A percentile compares a stretch with the other conserved stretches of the same genome.
Evolutionary conservation across 2,797 vertebrate genomes (phyloP).

Genomic region (Periparus ater): DNA sequence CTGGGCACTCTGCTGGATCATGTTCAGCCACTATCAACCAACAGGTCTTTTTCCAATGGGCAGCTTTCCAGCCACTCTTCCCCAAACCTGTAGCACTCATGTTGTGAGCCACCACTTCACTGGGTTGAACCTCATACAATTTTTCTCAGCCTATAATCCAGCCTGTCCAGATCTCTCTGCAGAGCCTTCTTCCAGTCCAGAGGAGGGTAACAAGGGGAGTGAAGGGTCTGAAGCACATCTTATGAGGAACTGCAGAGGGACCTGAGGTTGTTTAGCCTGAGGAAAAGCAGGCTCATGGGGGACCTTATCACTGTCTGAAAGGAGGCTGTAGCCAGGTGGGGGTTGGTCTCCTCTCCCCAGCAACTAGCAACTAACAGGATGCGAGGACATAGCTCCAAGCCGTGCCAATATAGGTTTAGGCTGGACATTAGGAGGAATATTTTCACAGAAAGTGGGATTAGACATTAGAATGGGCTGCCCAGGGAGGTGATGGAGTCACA

Average conservation of each 20-base stretch:
- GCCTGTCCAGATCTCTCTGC: background rate
- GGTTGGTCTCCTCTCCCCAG: background rate
- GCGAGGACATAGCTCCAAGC: background rate
- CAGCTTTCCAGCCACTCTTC: background rate
- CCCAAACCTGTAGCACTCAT: background rate
- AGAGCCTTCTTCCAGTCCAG: background rate
- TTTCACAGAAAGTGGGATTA: background rate
- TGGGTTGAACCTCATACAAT: accelerated
- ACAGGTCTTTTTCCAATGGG: background rate
- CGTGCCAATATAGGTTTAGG: background rate
- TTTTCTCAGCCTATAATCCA: accelerated
- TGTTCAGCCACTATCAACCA: background rate
- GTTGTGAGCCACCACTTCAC: background rate
- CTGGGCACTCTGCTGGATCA: accelerated
- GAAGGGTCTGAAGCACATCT: background rate
- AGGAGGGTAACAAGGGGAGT: background rate
- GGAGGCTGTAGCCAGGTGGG: background rate
- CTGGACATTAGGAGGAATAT: background rate
- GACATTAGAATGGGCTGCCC: background rate
- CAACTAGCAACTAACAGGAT: background rate
- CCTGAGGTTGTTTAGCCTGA: background rate
- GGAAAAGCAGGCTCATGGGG: background rate
- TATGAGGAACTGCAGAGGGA: background rate
- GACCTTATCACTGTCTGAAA: background rate
- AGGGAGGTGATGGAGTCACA: background rate